phyloP scores from a whole-genome alignment of 2,888 invertebrate species.

The Caenorhabditis becei region DNA sequence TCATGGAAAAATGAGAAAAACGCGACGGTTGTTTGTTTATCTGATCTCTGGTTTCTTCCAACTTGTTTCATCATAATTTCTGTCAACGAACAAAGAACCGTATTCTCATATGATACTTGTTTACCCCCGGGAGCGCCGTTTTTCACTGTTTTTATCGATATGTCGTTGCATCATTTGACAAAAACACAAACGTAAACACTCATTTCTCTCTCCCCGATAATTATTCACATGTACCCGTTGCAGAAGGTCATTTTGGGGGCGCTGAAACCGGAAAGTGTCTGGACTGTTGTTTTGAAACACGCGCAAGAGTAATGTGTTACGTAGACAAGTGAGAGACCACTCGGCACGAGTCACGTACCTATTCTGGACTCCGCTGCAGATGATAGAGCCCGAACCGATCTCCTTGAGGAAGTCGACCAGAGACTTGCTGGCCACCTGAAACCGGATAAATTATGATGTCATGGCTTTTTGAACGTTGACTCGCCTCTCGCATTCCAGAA shows the following conservation, averaged over 20 bases:
- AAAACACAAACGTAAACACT: constrained; percentile 52
- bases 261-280: constrained; percentile 7
- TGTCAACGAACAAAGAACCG: constrained; percentile 52
- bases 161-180: constrained; percentile 51
- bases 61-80: constrained; percentile 55
- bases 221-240: constrained; percentile 39
- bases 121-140: constrained; percentile 21
- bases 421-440: constrained; percentile 42
- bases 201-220: constrained; percentile 12
- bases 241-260: constrained; percentile 20
- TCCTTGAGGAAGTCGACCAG: constrained; percentile 51
- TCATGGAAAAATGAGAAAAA: constrained; percentile 10
- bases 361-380: constrained; percentile 55
- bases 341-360: constrained; percentile 19
- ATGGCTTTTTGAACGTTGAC: constrained; percentile 5
- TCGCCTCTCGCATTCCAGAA: constrained; percentile 63
- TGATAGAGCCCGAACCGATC: constrained; percentile 33
- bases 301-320: not conserved
- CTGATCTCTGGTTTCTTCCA: constrained; percentile 51
- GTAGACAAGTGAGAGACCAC: not conserved
- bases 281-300: constrained; percentile 3
- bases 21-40: constrained; percentile 24
- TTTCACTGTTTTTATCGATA: constrained; percentile 48
- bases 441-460: not conserved
- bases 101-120: constrained; percentile 56